A percentile compares a stretch with the other conserved stretches of the same genome.
phyloP scores from a whole-genome alignment of 2,113 vertebrate species.

The Nematolebias whitei region DNA sequence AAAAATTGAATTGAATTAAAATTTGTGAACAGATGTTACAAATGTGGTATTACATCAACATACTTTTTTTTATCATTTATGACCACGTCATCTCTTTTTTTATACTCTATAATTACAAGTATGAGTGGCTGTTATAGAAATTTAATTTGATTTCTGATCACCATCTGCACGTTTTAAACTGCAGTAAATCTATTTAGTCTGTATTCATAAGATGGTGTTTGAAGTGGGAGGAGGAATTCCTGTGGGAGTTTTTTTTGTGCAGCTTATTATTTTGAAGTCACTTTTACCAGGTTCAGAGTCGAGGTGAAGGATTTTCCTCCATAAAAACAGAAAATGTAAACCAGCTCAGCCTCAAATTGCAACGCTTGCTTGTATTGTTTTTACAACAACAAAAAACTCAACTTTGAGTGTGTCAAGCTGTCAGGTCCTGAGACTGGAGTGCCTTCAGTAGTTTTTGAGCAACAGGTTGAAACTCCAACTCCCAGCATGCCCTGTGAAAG shows the following conservation, averaged over 20 bases:
- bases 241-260: neutral
- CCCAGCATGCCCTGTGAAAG: slow-evolving; percentile 86
- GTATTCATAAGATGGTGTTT: neutral
- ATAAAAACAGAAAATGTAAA: neutral
- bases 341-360: neutral
- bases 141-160: neutral
- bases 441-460: slow-evolving; percentile 85
- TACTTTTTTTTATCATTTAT: neutral
- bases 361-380: no score
- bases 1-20: no score
- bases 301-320: neutral
- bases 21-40: neutral
- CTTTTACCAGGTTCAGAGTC: neutral
- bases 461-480: slow-evolving; percentile 90
- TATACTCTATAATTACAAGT: slow-evolving; percentile 8
- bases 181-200: neutral
- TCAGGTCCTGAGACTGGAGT: slow-evolving; percentile 69
- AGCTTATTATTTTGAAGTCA: slow-evolving; percentile 7
- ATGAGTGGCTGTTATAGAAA: no score
- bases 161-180: slow-evolving; percentile 18
- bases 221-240: neutral
- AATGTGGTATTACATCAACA: neutral
- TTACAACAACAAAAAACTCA: slow-evolving; percentile 1
- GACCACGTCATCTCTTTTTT: neutral
- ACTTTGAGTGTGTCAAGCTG: slow-evolving; percentile 13